These are phyloP conservation scores for Pygathrix nemaeus DNA, from an alignment of 2,113 vertebrate genomes.

Conservation along the genomic window DNA sequence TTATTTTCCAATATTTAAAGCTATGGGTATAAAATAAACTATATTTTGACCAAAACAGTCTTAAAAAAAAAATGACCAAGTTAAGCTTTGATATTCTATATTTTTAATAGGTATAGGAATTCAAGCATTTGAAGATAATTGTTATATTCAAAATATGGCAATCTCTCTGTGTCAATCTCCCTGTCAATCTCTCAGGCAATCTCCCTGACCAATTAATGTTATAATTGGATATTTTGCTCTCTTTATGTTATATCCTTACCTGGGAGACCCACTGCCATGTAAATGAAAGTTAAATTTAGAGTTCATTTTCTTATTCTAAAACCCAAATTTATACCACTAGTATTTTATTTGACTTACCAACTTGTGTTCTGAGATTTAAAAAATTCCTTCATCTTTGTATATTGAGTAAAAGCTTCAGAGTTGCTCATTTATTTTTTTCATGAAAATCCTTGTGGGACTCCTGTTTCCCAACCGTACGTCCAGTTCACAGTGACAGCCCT, in stretches of 20 bases:
- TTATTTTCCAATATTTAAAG: conserved; percentile 52
- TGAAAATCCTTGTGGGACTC: background rate
- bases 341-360: conserved; percentile 2
- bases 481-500: background rate
- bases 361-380: background rate
- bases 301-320: conserved; percentile 17
- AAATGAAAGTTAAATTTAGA: background rate
- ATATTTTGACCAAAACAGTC: conserved; percentile 14
- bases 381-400: background rate
- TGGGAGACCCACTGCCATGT: background rate
- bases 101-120: conserved; percentile 4
- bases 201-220: background rate
- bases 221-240: background rate
- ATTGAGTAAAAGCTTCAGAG: background rate
- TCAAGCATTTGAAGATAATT: background rate
- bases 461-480: background rate
- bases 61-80: background rate
- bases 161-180: background rate
- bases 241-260: background rate
- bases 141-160: background rate
- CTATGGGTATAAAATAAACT: background rate
- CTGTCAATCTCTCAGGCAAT: too few species aligned
- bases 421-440: background rate
- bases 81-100: background rate
- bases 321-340: background rate